These are phyloP conservation scores for Acronicta alni DNA, from an alignment of 2,888 invertebrate species.

Conservation along the genomic window DNA sequence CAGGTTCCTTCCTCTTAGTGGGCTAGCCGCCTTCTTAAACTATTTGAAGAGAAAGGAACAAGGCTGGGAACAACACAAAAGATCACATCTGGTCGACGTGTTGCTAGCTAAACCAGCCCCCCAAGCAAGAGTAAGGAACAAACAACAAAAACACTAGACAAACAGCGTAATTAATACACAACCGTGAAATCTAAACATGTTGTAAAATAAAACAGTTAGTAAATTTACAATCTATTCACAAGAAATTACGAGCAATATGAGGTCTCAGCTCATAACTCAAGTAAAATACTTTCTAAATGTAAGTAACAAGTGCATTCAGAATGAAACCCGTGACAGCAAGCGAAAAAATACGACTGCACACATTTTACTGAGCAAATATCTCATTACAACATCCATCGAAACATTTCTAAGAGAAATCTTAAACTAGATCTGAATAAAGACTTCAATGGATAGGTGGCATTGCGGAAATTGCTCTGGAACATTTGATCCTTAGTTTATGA, in stretches of 20 bases:
- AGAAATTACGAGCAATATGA: constrained; percentile 24
- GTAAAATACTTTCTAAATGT: constrained; percentile 35
- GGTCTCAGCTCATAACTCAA: constrained; percentile 38
- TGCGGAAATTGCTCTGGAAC: constrained; percentile 32
- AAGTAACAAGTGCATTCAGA: constrained; percentile 47
- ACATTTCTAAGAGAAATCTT: constrained; percentile 2
- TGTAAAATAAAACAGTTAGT: too few relatives aligned
- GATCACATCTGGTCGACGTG: too few relatives aligned
- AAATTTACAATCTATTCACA: constrained; percentile 15
- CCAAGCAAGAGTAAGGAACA: too few relatives aligned
- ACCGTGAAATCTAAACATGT: too few relatives aligned
- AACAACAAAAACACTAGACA: too few relatives aligned
- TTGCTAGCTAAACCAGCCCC: too few relatives aligned
- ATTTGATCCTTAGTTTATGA: constrained; percentile 66
- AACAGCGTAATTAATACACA: too few relatives aligned
- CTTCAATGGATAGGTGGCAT: constrained; percentile 34
- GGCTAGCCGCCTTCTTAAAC: too few relatives aligned
- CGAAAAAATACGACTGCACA: constrained; percentile 41
- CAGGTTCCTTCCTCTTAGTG: too few relatives aligned
- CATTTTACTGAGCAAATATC: constrained; percentile 19
- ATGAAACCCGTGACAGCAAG: constrained; percentile 32
- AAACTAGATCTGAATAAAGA: constrained; percentile 16
- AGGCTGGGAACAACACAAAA: too few relatives aligned
- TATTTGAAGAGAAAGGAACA: too few relatives aligned
- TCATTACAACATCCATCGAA: constrained; percentile 36